These are phyloP conservation scores for Argopecten irradians DNA, from an alignment of 1,140 invertebrate species.

Conservation along the genomic window DNA sequence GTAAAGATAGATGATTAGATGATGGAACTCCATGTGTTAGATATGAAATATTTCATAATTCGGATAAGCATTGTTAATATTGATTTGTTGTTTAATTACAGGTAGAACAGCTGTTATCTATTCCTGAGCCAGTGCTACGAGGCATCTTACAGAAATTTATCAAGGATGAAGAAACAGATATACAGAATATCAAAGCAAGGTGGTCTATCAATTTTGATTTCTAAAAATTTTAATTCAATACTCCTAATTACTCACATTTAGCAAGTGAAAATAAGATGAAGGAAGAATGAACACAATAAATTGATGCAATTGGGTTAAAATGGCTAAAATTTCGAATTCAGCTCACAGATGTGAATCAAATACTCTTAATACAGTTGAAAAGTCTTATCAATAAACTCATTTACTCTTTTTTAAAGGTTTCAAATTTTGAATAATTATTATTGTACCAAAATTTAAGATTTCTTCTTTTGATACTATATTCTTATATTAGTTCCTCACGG, in stretches of 20 bases:
- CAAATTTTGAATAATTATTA: no score
- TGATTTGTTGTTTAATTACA: constrained; percentile 56
- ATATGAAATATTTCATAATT: no score
- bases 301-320: not conserved
- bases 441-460: no score
- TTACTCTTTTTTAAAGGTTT: not conserved
- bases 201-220: constrained; percentile 71
- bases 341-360: no score
- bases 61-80: no score
- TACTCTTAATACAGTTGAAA: no score
- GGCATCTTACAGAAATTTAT: constrained; percentile 88
- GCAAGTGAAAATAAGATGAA: not conserved
- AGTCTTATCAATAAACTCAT: not conserved
- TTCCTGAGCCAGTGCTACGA: constrained; percentile 86
- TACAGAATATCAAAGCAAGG: constrained; percentile 85
- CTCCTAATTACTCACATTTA: not conserved
- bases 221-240: not conserved
- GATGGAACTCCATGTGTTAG: no score
- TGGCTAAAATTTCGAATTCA: no score
- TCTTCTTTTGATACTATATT: no score
- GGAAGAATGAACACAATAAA: not conserved
- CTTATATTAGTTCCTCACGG: no score
- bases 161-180: constrained; percentile 86
- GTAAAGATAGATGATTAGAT: no score
- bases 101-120: constrained; percentile 90